Conservation (phyloP, 2,888 invertebrate genomes). For the Aphrophora alni region DNA sequence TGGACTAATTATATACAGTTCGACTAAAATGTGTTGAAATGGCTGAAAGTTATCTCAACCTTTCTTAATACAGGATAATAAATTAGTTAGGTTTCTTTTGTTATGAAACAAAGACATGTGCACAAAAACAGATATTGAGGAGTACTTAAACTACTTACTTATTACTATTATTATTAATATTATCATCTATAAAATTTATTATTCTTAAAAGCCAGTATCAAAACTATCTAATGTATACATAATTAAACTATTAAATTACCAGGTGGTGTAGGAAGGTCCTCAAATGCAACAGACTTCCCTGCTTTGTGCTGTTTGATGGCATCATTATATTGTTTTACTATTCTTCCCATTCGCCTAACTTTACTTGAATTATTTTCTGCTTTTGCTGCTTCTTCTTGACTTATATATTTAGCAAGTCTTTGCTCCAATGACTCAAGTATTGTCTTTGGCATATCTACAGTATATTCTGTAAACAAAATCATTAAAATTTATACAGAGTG, state of each 20-base stretch:
- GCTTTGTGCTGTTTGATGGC: slow-evolving; percentile 80
- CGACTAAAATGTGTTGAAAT: too few relatives aligned
- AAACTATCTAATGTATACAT: too few relatives aligned
- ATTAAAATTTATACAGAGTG: too few relatives aligned
- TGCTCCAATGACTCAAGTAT: slow-evolving; percentile 82
- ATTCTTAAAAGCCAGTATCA: too few relatives aligned
- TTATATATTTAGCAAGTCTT: slow-evolving; percentile 78
- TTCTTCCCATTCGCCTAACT: slow-evolving; percentile 85
- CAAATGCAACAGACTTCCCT: slow-evolving; percentile 75
- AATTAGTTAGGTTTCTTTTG: too few relatives aligned
- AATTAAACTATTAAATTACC: slow-evolving; percentile 60
- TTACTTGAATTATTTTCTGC: slow-evolving; percentile 84
- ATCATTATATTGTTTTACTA: slow-evolving; percentile 91
- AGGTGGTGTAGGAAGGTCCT: slow-evolving; percentile 88
- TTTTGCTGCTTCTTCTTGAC: slow-evolving; percentile 77
- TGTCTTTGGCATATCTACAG: slow-evolving; percentile 55
- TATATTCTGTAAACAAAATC: slow-evolving; percentile 20
- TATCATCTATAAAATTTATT: too few relatives aligned
- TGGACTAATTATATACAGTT: too few relatives aligned
- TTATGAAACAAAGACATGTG: too few relatives aligned
- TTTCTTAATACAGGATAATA: too few relatives aligned
- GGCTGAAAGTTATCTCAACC: too few relatives aligned
- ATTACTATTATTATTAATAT: not conserved
- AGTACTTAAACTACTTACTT: too few relatives aligned
- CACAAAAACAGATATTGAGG: too few relatives aligned